These are phyloP conservation scores for Lasioglossum oenotherae DNA, from an alignment of 2,888 invertebrate genomes.

Conservation along the genomic window DNA sequence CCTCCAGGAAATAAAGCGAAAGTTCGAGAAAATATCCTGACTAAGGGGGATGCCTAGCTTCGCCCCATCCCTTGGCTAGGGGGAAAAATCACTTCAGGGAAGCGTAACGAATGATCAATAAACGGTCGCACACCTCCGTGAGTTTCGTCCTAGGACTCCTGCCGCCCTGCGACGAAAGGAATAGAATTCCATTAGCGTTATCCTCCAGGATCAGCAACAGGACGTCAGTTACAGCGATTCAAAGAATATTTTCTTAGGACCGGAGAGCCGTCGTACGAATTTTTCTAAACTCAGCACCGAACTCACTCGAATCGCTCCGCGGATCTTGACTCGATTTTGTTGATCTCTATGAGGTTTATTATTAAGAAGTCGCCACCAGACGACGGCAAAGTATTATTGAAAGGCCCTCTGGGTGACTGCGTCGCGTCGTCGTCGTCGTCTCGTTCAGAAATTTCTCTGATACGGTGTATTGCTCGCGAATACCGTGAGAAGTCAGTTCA, in stretches of 20 bases:
- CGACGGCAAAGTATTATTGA: background rate
- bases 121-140: conserved; percentile 45
- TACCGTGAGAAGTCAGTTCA: background rate
- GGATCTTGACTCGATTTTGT: conserved; percentile 25
- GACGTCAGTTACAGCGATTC: conserved; percentile 60
- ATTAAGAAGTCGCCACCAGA: conserved; percentile 3
- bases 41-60: background rate
- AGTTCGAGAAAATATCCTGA: conserved; percentile 21
- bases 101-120: conserved; percentile 55
- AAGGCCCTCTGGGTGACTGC: background rate
- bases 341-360: conserved; percentile 17
- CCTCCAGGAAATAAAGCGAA: conserved; percentile 10
- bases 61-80: conserved; percentile 16
- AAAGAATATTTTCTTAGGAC: conserved; percentile 63
- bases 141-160: conserved; percentile 30
- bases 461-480: background rate
- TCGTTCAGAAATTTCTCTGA: conserved; percentile 6
- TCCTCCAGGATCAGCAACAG: conserved; percentile 50
- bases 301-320: background rate
- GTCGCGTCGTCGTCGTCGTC: background rate
- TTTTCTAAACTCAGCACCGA: conserved; percentile 19
- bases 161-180: conserved; percentile 27
- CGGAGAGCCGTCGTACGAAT: background rate
- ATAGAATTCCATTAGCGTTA: conserved; percentile 66
- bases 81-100: conserved; percentile 50